Evolutionary conservation across 2,888 invertebrate species (phyloP), one percentile per base, ranked within the genome.

Genomic region (Nezara viridula): DNA sequence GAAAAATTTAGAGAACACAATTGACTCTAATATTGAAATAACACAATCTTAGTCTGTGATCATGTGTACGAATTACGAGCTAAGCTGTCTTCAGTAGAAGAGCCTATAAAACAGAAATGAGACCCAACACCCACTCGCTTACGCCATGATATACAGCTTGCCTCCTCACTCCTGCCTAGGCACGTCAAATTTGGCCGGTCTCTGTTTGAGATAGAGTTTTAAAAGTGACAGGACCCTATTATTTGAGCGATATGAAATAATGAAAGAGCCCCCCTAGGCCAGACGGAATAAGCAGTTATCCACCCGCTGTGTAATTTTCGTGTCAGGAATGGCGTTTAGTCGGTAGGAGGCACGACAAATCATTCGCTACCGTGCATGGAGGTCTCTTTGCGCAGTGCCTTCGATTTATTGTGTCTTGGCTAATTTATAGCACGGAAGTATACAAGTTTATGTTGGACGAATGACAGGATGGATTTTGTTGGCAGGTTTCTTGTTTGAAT

Each of bases 161-260:
- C 32, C 37, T 24, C 16, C 37, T 37, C 2, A 73, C 32, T 73
- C 66, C 66, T 6, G 21, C 6, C 19, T 37, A 32, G 32, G 4
- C 66, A 73, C 66, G 66, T 81, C 81, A 81, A 81, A 81, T 81
- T 81, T n/a, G n/a, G 81, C 40, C 44, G n/a, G 47, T 14, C n/a
- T 10, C 44, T 16, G 81, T 81, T 40, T 81, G 81, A 81, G 44
- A 81, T 81, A 81, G 81, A 81, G 81, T 81, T 81, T 73, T 40
- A 44, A 81, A 81, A 81, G 81, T 81, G 81, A 44, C n/a, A 47
- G 44, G 81, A n/a, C 24, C 44, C 44, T 81, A 44, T 81, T 81
- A 81, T 81, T 81, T 81, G 81, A 44, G n/a, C 81, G 81, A 81
- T 81, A 81, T 81, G 81, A 47, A 81, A 81, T 73, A 73, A 73